These are phyloP conservation scores for Canis aureus DNA, from an alignment of 2,113 vertebrate genomes.

Conservation along the genomic window DNA sequence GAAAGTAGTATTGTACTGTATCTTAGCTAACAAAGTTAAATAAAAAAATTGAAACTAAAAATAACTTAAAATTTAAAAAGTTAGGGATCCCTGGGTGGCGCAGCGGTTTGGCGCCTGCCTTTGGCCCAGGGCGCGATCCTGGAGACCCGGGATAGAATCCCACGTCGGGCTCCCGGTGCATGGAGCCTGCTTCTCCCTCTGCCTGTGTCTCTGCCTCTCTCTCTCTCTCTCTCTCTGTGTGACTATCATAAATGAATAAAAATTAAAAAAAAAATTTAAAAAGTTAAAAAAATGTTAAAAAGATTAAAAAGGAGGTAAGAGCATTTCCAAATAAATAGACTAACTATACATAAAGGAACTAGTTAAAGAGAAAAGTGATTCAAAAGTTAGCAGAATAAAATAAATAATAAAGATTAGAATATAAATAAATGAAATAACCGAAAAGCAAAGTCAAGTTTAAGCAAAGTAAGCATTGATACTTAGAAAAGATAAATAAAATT, in stretches of 20 bases:
- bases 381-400: background rate
- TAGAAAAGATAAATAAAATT: background rate
- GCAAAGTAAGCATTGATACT: background rate
- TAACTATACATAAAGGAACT: background rate
- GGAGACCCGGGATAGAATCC: no score
- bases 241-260: no score
- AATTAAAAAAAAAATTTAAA: background rate
- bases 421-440: background rate
- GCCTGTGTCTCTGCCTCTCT: no score
- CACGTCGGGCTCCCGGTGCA: no score
- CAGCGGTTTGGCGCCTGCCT: no score
- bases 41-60: background rate
- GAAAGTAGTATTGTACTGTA: background rate
- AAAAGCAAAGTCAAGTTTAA: background rate
- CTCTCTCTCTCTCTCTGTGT: no score
- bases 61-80: background rate
- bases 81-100: no score
- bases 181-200: no score
- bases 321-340: background rate
- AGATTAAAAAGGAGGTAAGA: background rate
- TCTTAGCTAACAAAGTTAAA: background rate
- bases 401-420: background rate
- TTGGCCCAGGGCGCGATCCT: no score
- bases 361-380: background rate
- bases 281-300: background rate